These are phyloP conservation scores for Fringilla coelebs DNA, from an alignment of 2,797 vertebrate species.

Conservation along the genomic window DNA sequence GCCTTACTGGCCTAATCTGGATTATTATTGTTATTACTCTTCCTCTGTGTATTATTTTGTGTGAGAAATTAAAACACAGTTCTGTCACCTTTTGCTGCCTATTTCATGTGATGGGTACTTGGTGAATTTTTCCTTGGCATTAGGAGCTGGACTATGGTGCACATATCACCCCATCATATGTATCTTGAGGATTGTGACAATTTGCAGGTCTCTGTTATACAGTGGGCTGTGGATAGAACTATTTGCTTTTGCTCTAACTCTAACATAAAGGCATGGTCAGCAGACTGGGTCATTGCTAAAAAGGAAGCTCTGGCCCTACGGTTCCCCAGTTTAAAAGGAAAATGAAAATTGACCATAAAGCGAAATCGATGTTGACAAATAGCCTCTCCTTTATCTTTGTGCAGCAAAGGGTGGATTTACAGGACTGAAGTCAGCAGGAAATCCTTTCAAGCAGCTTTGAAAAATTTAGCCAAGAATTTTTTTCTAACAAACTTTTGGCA, in stretches of 20 bases:
- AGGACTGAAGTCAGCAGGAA: slow-evolving; percentile 18
- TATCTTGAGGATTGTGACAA: not conserved
- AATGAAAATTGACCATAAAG: not conserved
- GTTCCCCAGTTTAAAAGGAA: not conserved
- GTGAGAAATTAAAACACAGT: not conserved
- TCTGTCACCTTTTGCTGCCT: not conserved
- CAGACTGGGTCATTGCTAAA: not conserved
- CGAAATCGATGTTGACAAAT: not conserved
- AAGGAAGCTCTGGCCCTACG: not conserved
- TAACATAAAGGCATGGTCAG: not conserved
- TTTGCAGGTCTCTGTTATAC: not conserved
- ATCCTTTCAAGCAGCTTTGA: slow-evolving; percentile 8
- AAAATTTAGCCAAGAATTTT: slow-evolving; percentile 28
- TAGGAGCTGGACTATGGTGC: not conserved
- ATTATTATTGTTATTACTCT: not conserved
- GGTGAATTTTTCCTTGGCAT: not conserved
- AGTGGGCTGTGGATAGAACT: not conserved
- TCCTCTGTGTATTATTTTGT: not conserved
- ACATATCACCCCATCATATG: not conserved
- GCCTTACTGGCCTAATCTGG: not conserved
- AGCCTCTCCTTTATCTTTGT: not conserved
- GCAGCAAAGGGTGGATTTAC: not conserved
- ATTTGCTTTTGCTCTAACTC: not conserved
- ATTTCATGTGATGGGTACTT: not conserved
- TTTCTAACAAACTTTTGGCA: slow-evolving; percentile 29